A percentile compares a stretch with the other conserved stretches of the same genome.
Conservation (phyloP, 2,888 invertebrate species). For the Cabera pusaria region DNA sequence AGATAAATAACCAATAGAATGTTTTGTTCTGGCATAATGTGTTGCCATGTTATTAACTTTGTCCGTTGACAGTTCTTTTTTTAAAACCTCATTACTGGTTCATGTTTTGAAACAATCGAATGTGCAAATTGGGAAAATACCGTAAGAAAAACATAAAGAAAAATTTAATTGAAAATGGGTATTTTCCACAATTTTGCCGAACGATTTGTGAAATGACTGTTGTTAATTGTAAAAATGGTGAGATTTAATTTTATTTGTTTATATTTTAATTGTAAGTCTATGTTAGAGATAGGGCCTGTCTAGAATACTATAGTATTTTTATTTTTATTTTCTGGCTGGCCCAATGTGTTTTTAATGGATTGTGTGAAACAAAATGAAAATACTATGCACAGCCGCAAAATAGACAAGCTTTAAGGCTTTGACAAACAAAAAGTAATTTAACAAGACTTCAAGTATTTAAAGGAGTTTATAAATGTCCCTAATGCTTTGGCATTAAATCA, state of each 20-base stretch:
- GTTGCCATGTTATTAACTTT: no score
- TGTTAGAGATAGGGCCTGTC: conserved; percentile 40
- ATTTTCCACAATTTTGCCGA: conserved; percentile 26
- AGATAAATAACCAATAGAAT: no score
- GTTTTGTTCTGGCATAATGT: no score
- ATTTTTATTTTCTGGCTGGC: conserved; percentile 43
- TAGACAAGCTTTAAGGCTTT: no score
- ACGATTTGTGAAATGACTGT: conserved; percentile 30
- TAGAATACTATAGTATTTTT: conserved; percentile 47
- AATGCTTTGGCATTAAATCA: no score
- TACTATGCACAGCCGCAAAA: no score
- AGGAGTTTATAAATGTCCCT: no score
- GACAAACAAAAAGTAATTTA: no score
- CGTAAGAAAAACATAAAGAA: conserved; percentile 29
- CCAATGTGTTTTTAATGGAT: conserved; percentile 30
- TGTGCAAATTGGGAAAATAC: conserved; percentile 8
- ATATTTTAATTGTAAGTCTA: conserved; percentile 35
- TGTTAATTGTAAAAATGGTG: conserved; percentile 36
- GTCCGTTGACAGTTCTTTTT: not conserved
- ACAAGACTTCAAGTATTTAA: no score
- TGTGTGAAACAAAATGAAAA: conserved; percentile 3
- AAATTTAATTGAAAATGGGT: conserved; percentile 34
- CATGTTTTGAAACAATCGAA: conserved; percentile 1
- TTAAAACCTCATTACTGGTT: not conserved
- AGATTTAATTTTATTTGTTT: conserved; percentile 39